phyloP scores from a whole-genome alignment of 2,888 invertebrate species.

The Sturmia bella region DNA sequence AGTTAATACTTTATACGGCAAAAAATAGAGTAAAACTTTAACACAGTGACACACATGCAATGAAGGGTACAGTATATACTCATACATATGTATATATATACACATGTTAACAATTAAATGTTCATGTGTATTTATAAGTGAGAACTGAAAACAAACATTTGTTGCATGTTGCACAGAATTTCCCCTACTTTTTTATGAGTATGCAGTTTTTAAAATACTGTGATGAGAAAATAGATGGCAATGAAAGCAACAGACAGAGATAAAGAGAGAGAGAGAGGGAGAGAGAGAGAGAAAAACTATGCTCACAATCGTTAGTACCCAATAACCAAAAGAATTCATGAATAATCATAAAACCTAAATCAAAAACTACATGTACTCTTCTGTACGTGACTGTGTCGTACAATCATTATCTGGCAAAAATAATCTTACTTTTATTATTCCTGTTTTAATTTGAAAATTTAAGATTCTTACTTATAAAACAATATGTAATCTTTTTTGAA shows the following conservation, averaged over 20 bases:
- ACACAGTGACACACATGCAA: constrained; percentile 66
- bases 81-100: background rate
- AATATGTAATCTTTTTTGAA: background rate
- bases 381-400: constrained; percentile 38
- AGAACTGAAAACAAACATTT: constrained; percentile 58
- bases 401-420: constrained; percentile 30
- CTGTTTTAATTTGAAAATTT: background rate
- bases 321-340: constrained; percentile 1
- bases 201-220: constrained; percentile 4
- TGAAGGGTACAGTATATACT: too few relatives aligned
- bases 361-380: constrained; percentile 1
- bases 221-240: background rate
- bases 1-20: background rate
- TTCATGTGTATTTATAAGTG: constrained; percentile 18
- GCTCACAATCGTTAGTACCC: background rate
- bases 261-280: constrained; percentile 19
- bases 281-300: constrained; percentile 8
- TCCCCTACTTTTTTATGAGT: constrained; percentile 68
- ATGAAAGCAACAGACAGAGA: background rate
- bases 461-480: background rate
- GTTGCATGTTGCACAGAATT: constrained; percentile 63
- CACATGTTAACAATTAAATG: constrained; percentile 11
- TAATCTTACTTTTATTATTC: constrained; percentile 24
- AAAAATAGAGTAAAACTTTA: constrained; percentile 36
- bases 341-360: constrained; percentile 25